A percentile compares a stretch with the other conserved stretches of the same genome.
These are phyloP conservation scores for Cephus pygmeus DNA, from an alignment of 2,888 invertebrate species.

Conservation along the genomic window DNA sequence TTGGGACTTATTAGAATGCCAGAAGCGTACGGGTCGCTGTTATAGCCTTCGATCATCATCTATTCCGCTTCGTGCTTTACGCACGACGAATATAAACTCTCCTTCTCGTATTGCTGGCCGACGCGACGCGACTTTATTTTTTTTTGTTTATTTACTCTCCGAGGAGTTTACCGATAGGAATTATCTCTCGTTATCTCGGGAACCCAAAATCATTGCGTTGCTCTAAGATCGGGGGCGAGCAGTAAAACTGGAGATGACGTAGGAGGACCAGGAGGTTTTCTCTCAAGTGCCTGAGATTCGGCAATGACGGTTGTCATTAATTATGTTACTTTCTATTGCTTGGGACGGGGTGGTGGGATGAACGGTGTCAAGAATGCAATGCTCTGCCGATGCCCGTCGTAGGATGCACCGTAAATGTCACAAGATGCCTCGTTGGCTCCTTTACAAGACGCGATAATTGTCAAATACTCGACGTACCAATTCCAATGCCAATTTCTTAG, in stretches of 20 bases:
- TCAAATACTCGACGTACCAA: too few species aligned
- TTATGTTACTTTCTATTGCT: background rate
- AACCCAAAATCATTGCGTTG: too few species aligned
- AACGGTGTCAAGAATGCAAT: too few species aligned
- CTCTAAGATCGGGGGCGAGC: background rate
- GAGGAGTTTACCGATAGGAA: background rate
- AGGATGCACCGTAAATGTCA: too few species aligned
- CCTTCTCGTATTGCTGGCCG: background rate
- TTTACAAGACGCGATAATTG: too few species aligned
- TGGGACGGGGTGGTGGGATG: too few species aligned
- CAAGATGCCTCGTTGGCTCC: too few species aligned
- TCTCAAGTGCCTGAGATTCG: background rate
- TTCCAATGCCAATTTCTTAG: too few species aligned
- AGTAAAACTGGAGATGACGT: background rate
- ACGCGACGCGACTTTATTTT: background rate
- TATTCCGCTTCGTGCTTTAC: background rate
- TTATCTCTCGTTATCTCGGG: background rate
- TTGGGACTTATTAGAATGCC: background rate
- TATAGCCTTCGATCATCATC: background rate
- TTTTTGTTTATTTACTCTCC: background rate
- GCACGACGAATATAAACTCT: background rate
- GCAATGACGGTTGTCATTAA: background rate
- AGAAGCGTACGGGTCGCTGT: background rate
- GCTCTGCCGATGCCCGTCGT: too few species aligned
- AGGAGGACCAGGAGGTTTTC: background rate